Evolutionary conservation across 2,797 vertebrate genomes (phyloP).

Genomic region (Clarias platycephalus): DNA sequence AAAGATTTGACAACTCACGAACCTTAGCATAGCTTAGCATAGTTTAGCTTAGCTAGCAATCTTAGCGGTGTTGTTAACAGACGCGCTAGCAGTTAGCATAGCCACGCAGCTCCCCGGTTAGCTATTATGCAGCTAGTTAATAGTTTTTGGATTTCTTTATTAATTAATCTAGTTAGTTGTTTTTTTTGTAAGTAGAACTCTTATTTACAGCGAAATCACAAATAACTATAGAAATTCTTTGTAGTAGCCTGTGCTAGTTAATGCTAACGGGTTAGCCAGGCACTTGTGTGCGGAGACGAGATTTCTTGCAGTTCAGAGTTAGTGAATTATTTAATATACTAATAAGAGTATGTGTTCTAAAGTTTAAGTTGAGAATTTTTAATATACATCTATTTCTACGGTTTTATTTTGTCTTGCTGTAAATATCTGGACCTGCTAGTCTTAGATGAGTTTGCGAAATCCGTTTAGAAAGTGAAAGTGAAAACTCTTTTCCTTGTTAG

Average conservation of each 20-base stretch:
- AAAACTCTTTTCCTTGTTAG: background rate
- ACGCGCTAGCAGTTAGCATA: slow-evolving; percentile 4
- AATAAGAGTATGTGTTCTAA: background rate
- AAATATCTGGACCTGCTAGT: background rate
- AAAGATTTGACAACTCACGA: slow-evolving; percentile 43
- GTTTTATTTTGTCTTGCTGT: background rate
- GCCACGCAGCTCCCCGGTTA: background rate
- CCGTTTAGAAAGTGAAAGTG: slow-evolving; percentile 62
- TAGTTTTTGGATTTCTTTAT: background rate
- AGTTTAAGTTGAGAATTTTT: background rate
- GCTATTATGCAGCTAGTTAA: background rate
- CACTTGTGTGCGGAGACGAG: slow-evolving; percentile 32
- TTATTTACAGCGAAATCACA: background rate
- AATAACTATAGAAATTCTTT: background rate
- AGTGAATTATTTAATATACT: background rate
- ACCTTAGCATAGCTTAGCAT: background rate
- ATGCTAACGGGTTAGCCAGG: background rate
- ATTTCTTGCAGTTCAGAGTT: slow-evolving; percentile 16
- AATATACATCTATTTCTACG: background rate
- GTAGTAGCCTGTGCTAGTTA: background rate
- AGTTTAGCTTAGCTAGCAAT: background rate
- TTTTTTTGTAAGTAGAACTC: background rate
- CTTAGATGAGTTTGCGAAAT: slow-evolving; percentile 41
- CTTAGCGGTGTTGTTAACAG: background rate
- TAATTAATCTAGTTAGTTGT: background rate